Evolutionary conservation across 2,113 vertebrate species (phyloP), one percentile per base, ranked within the genome.

Genomic region (Bambusicola thoracicus): DNA sequence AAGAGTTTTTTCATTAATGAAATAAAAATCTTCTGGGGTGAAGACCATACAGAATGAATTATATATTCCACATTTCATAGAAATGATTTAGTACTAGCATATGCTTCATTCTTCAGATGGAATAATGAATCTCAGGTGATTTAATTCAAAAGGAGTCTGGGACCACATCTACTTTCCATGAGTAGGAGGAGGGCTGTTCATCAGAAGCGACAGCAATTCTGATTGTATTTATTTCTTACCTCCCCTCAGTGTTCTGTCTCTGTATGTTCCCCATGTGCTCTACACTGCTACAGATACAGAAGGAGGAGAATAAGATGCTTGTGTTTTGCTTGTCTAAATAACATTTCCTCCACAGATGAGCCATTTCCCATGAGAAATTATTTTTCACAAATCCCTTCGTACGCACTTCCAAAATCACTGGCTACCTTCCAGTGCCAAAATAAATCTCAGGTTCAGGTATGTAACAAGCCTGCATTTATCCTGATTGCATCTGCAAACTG

Each of bases 1-100:
- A 70, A 82, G 66, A 89, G 38, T 81, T 95, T 97, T 96, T 96
- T 95, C 20, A n/a, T 95, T 96, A 89, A 94, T 96, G 76, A 67
- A 96, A 81, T 87, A 95, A 96, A 93, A 78, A 95, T 95, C 94
- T 85, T 81, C 49, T 63, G 34, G 25, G 76, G 55, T 93, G 61
- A 20, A 89, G 55, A 51, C 43, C 3, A 1, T 56, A 83, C 78
- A 92, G 73, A 79, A 88, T 74, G 94, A 59, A 94, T 93, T 80
- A 93, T 49, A 40, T 59, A 75, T 82, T 96, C 69, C 55, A 96
- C n/a, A 92, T 94, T 87, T 95, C 62, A 87, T 73, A 93, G 92
- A 66, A 73, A 78, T 92, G 80, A 93, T 85, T 89, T 92, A 89
- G 76, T 80, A 93, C 61, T 84, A 92, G 94, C 86, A 85, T 34